Evolutionary conservation across 2,888 invertebrate species (phyloP), one percentile per base, ranked within the genome.

Genomic region (Biston betularia): DNA sequence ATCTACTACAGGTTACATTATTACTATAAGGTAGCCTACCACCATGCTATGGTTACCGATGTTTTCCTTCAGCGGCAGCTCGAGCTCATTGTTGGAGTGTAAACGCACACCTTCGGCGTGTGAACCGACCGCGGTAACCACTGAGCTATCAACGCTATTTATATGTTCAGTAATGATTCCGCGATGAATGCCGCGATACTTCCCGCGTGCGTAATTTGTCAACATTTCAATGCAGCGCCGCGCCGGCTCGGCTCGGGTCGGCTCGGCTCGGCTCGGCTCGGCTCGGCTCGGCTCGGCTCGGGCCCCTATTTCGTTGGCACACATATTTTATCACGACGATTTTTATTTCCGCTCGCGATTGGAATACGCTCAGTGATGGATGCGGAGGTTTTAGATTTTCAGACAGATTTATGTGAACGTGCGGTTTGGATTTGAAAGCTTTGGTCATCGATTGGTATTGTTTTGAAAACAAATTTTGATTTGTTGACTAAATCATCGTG

Each of bases 281-380:
- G n/a, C n/a, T n/a, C n/a, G n/a, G n/a, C n/a, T n/a, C n/a, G n/a
- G n/a, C n/a, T n/a, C n/a, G n/a, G n/a, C n/a, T n/a, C n/a, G n/a
- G n/a, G n/a, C 33, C 33, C 15, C 38, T 14, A 15, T 35, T 52
- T 38, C 62, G 35, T 12, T 38, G 9, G 11, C 62, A 53, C 63
- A 61, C 64, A 67, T 71, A 72, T 73, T 68, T 72, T 72, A 63
- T 50, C 49, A 66, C 56, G 63, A 70, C 68, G 45, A 62, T 71
- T 65, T 68, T 65, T 62, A 62, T 70, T 67, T 60, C 55, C 55
- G 55, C 40, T 45, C 69, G 49, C 61, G 65, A 57, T 69, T 67
- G 71, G 71, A 68, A 71, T 64, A 69, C 61, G 59, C 15, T 15
- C 38, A 55, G 58, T 72, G 70, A 74, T 72, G 66, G 65, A 70